Evolutionary conservation across 2,888 invertebrate genomes (phyloP), one percentile per base, ranked within the genome.

Genomic region (Pilophorus perplexus): DNA sequence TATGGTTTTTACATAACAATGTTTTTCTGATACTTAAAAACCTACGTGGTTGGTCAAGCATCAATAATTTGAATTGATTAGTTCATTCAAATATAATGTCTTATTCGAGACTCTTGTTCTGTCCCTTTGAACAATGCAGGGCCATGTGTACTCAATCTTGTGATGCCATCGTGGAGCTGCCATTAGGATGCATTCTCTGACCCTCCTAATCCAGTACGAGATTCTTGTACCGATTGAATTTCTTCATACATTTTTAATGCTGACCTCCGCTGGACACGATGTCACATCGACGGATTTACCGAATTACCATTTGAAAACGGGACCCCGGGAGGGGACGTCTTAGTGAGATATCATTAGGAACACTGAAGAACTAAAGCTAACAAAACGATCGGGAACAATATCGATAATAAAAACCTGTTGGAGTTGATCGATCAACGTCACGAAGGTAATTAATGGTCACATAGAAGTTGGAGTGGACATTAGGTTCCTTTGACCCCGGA

Each of bases 371-470:
- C 33, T 27, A 59, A 65, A 69, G 67, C 69, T 59, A 69, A 69
- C 69, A 66, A 52, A 69, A 66, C 66, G 67, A 67, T 69, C 52
- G 46, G 52, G 64, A 50, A 69, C 69, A 69, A 69, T 69, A 69
- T 69, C 67, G 67, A 65, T 69, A 69, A 69, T 69, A 65, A 68
- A 62, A 69, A 69, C 69, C 69, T 69, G 69, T 69, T 67, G 67
- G 69, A n/a, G 52, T 38, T 59, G 69, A 69, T 69, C 69, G 69
- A 67, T 69, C 69, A 69, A 50, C 64, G 69, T 69, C 69, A 65
- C 64, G 28, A 52, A n/a, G 20, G 69, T 69, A 69, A 69, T 69
- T 69, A 69, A 69, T 69, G 69, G 65, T 64, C 57, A 46, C 22
- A 42, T 44, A 20, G 52, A 50, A 42, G 52, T 28, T 65, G 42